Evolutionary conservation across 2,888 invertebrate genomes (phyloP).

Genomic region (Eulithis testata): DNA sequence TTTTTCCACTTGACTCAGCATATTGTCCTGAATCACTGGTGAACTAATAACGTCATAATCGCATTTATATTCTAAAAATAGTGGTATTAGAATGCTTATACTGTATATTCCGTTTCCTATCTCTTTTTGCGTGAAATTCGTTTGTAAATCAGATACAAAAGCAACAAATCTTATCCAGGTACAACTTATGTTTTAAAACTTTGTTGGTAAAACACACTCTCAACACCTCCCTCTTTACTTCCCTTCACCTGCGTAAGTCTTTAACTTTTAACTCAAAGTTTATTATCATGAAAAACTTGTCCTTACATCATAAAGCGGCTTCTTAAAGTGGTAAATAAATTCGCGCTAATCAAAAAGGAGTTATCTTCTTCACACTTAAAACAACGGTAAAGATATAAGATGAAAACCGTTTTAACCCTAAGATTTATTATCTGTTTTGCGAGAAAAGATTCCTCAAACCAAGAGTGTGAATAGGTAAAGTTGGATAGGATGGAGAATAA

Average conservation of each 20-base stretch:
- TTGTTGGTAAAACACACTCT: not conserved
- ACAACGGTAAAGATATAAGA: conserved; percentile 34
- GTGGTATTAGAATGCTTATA: not conserved
- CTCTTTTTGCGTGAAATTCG: no score
- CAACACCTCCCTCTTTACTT: conserved; percentile 14
- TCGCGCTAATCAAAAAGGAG: conserved; percentile 40
- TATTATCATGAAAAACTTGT: conserved; percentile 34
- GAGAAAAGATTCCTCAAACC: conserved; percentile 16
- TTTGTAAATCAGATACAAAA: no score
- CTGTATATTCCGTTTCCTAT: not conserved
- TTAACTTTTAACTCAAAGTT: conserved; percentile 31
- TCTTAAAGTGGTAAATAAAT: conserved; percentile 34
- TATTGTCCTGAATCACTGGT: not conserved
- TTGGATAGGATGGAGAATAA: conserved; percentile 16
- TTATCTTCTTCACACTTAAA: conserved; percentile 39
- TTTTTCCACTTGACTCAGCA: conserved; percentile 3
- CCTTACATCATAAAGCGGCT: conserved; percentile 37
- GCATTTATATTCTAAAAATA: not conserved
- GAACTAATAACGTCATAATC: not conserved
- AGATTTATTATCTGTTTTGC: conserved; percentile 6
- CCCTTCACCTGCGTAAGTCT: conserved; percentile 31
- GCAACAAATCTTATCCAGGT: no score
- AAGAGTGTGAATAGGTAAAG: conserved; percentile 11
- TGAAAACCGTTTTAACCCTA: conserved; percentile 30
- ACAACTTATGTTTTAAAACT: conserved; percentile 1